A percentile compares a stretch with the other conserved stretches of the same genome.
Conservation (phyloP, 1,140 invertebrate genomes). For the Bombus breviceps region DNA sequence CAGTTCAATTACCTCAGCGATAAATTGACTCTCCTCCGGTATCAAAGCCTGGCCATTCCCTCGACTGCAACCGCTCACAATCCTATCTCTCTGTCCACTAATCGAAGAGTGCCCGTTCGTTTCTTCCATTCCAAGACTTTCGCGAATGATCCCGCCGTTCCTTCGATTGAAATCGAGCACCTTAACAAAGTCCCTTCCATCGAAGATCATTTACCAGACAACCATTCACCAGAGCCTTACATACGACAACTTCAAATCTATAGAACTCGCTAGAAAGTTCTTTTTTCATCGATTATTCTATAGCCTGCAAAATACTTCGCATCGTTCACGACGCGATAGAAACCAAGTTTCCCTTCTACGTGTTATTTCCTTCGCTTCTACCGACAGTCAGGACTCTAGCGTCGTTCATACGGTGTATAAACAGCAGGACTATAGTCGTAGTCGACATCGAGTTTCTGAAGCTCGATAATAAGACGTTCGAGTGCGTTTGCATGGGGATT, state of each 20-base stretch:
- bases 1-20: constrained; percentile 39
- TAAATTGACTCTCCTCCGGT: constrained; percentile 24
- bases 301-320: neutral
- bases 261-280: too few relatives aligned
- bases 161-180: neutral
- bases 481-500: neutral
- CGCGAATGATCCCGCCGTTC: neutral
- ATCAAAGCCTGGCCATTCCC: constrained; percentile 7
- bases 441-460: constrained; percentile 1
- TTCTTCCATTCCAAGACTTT: neutral
- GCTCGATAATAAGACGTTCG: neutral
- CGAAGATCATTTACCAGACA: neutral
- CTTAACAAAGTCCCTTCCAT: neutral
- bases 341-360: neutral
- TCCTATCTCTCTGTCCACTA: neutral
- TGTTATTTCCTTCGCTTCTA: constrained; percentile 2
- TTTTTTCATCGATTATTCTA: neutral
- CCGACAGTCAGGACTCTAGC: neutral
- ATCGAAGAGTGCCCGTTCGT: neutral
- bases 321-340: neutral
- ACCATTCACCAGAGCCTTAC: too few relatives aligned
- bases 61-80: neutral
- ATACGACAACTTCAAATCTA: neutral
- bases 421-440: neutral
- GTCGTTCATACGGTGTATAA: neutral